These are phyloP conservation scores for Parambassis ranga DNA, from an alignment of 2,797 vertebrate genomes.

Conservation along the genomic window DNA sequence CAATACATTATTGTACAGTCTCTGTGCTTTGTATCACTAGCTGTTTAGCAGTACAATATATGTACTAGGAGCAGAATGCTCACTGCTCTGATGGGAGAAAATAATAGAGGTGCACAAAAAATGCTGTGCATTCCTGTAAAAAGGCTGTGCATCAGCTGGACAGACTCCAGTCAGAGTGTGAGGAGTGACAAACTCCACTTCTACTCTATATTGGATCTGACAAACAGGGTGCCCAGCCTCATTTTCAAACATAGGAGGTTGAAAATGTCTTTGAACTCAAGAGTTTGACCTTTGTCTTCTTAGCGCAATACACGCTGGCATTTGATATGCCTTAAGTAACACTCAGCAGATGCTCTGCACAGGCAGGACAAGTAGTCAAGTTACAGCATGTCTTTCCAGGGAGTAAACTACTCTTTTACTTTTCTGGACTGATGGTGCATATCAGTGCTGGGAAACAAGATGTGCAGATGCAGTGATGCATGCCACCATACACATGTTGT, in stretches of 20 bases:
- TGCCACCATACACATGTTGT: neutral
- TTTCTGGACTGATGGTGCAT: slow-evolving; percentile 37
- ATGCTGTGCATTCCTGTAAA: neutral
- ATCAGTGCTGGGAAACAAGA: slow-evolving; percentile 31
- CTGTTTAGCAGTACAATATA: neutral
- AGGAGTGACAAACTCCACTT: neutral
- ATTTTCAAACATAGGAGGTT: neutral
- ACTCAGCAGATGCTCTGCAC: slow-evolving; percentile 19
- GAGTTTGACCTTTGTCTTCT: slow-evolving; percentile 12
- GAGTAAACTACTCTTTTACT: slow-evolving; percentile 32
- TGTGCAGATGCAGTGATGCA: slow-evolving; percentile 3
- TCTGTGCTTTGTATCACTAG: neutral
- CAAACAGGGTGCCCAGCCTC: neutral
- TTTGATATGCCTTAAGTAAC: neutral
- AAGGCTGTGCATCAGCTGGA: neutral
- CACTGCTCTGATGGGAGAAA: neutral
- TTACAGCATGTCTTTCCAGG: slow-evolving; percentile 9
- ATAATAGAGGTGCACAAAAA: neutral
- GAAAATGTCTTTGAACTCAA: neutral
- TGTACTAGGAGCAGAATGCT: neutral
- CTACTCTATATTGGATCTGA: neutral
- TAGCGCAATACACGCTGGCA: neutral
- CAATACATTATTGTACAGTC: neutral
- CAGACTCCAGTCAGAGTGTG: neutral
- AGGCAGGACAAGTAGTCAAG: slow-evolving; percentile 12